These are phyloP conservation scores for Morpho achilles DNA, from an alignment of 2,888 invertebrate species.

Conservation along the genomic window DNA sequence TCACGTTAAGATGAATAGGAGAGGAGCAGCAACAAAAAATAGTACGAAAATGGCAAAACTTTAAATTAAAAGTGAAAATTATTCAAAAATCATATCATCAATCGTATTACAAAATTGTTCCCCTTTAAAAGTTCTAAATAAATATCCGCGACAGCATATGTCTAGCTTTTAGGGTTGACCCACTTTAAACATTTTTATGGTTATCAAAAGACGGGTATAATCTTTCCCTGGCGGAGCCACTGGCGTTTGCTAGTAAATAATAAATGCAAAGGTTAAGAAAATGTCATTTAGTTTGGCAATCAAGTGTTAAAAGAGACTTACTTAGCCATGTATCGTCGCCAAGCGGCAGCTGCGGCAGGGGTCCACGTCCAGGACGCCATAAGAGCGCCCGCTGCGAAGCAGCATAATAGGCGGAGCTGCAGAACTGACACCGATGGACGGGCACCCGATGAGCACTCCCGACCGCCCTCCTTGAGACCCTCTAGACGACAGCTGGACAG, in stretches of 20 bases:
- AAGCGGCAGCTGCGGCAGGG: constrained; percentile 88
- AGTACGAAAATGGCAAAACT: too few species aligned
- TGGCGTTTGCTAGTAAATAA: not conserved
- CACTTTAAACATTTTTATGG: not conserved
- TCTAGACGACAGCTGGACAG: constrained; percentile 55
- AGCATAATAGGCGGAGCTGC: constrained; percentile 88
- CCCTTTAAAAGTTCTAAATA: too few species aligned
- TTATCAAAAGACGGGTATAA: too few species aligned
- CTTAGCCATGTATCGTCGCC: constrained; percentile 92
- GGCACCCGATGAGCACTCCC: constrained; percentile 81
- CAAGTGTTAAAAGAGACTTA: constrained; percentile 48
- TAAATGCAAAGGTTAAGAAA: too few species aligned
- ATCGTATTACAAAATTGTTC: too few species aligned
- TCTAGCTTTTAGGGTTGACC: too few species aligned
- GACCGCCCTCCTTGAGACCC: constrained; percentile 39
- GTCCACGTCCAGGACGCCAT: constrained; percentile 98
- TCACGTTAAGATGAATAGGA: too few species aligned
- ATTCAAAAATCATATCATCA: too few species aligned
- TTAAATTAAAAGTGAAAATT: too few species aligned
- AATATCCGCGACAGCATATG: too few species aligned
- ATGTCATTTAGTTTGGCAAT: not conserved
- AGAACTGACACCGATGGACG: constrained; percentile 91
- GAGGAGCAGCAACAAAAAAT: too few species aligned
- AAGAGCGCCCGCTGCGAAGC: constrained; percentile 90
- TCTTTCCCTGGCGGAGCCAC: not conserved